Conservation (phyloP, 2,113 vertebrate genomes). For the Anser cygnoides region DNA sequence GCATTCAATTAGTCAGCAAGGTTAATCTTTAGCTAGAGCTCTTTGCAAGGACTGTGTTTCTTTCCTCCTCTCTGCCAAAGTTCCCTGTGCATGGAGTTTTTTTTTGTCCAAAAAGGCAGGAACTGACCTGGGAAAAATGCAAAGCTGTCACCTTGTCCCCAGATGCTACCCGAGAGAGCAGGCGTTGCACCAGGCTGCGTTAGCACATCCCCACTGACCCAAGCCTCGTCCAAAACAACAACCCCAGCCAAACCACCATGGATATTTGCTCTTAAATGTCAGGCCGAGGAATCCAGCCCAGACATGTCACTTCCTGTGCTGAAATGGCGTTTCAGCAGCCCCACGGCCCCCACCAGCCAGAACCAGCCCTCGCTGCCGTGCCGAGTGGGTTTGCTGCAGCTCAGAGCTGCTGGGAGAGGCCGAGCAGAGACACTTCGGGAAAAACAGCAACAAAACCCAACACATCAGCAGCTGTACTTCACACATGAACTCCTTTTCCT, state of each 20-base stretch:
- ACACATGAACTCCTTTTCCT: background rate
- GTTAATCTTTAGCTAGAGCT: conserved; percentile 64
- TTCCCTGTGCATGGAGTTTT: background rate
- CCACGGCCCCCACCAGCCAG: background rate
- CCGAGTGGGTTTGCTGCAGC: background rate
- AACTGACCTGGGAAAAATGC: background rate
- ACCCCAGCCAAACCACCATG: conserved; percentile 11
- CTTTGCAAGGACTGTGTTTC: background rate
- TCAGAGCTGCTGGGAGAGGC: background rate
- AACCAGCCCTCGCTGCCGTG: background rate
- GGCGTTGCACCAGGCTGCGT: background rate
- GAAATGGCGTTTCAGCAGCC: background rate
- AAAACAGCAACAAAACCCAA: background rate
- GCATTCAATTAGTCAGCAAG: background rate
- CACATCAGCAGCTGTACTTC: background rate
- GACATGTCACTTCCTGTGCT: background rate
- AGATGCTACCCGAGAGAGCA: fast-evolving
- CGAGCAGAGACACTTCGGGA: background rate
- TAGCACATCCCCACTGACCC: background rate
- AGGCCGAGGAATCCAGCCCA: conserved; percentile 48
- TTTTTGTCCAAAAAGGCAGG: background rate
- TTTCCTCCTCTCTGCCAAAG: background rate
- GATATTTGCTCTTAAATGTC: conserved; percentile 38
- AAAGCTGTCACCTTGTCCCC: background rate
- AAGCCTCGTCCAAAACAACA: background rate